These are phyloP conservation scores for Drusus annulatus DNA, from an alignment of 1,140 invertebrate species.

Conservation along the genomic window DNA sequence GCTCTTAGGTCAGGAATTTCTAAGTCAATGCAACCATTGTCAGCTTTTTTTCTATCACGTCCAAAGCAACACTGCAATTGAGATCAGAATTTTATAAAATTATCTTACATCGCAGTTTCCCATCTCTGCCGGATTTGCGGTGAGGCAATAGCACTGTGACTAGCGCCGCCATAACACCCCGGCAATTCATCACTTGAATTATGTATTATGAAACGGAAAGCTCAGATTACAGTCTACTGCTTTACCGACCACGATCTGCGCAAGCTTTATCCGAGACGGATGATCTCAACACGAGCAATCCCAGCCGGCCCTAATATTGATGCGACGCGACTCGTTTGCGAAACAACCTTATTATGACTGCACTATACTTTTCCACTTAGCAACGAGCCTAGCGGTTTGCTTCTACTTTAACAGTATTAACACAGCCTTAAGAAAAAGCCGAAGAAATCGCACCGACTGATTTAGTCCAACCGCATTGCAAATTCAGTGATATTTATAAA, in stretches of 20 bases:
- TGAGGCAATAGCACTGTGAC: conserved; percentile 17
- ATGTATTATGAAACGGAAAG: conserved; percentile 48
- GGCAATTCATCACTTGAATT: conserved; percentile 46
- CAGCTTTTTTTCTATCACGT: no score
- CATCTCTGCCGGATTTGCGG: conserved; percentile 11
- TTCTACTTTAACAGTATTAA: no score
- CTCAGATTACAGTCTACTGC: conserved; percentile 44
- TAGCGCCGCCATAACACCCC: background rate
- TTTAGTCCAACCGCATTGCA: no score
- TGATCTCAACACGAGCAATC: conserved; percentile 13
- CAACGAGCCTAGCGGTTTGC: no score
- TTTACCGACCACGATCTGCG: conserved; percentile 37
- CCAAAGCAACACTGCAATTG: no score
- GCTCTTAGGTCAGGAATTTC: no score
- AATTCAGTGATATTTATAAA: no score
- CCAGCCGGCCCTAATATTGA: conserved; percentile 38
- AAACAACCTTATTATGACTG: conserved; percentile 9
- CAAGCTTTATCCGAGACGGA: conserved; percentile 40
- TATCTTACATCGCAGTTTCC: background rate
- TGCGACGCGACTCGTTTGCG: conserved; percentile 14
- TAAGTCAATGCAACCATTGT: no score
- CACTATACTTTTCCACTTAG: background rate
- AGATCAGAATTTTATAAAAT: no score
- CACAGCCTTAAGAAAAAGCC: no score
- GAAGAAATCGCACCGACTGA: no score